Percentiles rank a stretch among this genome's conserved stretches.
These are phyloP conservation scores for Ornithoptera priamus DNA, from an alignment of 2,888 invertebrate species.

Conservation along the genomic window DNA sequence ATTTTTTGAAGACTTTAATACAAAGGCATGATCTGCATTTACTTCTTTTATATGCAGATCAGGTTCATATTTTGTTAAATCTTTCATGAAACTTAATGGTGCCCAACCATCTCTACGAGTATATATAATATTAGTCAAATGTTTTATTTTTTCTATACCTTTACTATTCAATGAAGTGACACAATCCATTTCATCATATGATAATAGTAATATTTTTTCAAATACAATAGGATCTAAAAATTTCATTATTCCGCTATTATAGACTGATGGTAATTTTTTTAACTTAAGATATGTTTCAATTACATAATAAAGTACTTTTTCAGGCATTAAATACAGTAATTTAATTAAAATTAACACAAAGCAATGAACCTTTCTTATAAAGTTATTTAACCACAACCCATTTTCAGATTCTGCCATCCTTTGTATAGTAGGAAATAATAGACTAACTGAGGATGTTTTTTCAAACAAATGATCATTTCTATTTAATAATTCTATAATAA, in stretches of 20 bases:
- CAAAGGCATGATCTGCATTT: slow-evolving; percentile 87
- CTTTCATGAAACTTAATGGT: slow-evolving; percentile 85
- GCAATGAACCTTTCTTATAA: slow-evolving; percentile 67
- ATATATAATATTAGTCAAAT: slow-evolving; percentile 83
- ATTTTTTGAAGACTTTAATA: slow-evolving; percentile 81
- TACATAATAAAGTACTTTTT: slow-evolving; percentile 67
- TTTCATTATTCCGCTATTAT: slow-evolving; percentile 73
- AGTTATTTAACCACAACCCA: slow-evolving; percentile 84
- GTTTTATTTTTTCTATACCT: slow-evolving; percentile 82
- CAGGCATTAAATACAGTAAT: slow-evolving; percentile 76
- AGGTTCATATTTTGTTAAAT: slow-evolving; percentile 72
- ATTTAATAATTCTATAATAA: slow-evolving; percentile 86
- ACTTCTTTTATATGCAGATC: slow-evolving; percentile 52
- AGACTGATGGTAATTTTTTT: slow-evolving; percentile 72
- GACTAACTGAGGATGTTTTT: slow-evolving; percentile 82
- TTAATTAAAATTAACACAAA: slow-evolving; percentile 60
- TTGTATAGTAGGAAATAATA: slow-evolving; percentile 94
- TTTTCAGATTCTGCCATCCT: slow-evolving; percentile 87
- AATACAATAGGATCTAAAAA: slow-evolving; percentile 81
- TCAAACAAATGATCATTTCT: slow-evolving; percentile 74
- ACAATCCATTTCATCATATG: slow-evolving; percentile 88
- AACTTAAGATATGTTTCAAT: slow-evolving; percentile 79
- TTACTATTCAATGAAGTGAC: slow-evolving; percentile 84
- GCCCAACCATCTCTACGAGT: slow-evolving; percentile 91
- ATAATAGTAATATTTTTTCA: slow-evolving; percentile 84